phyloP scores from a whole-genome alignment of 1,140 invertebrate species.

The Calephelis nemesis region DNA sequence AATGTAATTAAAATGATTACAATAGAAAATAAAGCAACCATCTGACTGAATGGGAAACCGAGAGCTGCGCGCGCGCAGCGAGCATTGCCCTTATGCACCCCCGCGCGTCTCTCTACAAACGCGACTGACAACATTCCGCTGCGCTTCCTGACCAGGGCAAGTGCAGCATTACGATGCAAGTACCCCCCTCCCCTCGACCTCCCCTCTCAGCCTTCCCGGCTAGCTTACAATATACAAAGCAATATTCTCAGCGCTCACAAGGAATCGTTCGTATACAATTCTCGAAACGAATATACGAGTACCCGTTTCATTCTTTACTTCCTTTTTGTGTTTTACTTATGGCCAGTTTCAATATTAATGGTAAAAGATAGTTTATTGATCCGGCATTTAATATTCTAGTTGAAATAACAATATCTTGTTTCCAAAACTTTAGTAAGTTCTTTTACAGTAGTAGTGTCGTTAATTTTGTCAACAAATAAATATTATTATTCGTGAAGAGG shows the following conservation, averaged over 20 bases:
- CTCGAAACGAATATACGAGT: background rate
- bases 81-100: slow-evolving; percentile 61
- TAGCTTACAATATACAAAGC: slow-evolving; percentile 50
- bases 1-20: slow-evolving; percentile 14
- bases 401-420: too few species aligned
- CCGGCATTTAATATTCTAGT: too few species aligned
- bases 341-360: background rate
- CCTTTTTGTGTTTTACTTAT: background rate
- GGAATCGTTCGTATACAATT: slow-evolving; percentile 2
- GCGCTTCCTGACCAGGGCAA: slow-evolving; percentile 77
- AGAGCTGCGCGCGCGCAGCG: slow-evolving; percentile 68
- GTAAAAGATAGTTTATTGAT: too few species aligned
- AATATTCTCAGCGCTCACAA: slow-evolving; percentile 31
- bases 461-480: too few species aligned
- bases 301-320: background rate
- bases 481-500: too few species aligned
- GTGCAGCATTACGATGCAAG: slow-evolving; percentile 70
- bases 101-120: slow-evolving; percentile 49
- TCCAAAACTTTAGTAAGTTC: too few species aligned
- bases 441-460: too few species aligned
- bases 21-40: slow-evolving; percentile 57
- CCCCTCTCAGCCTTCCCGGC: slow-evolving; percentile 38
- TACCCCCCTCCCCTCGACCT: slow-evolving; percentile 40
- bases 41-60: slow-evolving; percentile 66
- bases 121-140: slow-evolving; percentile 73